A percentile compares a stretch with the other conserved stretches of the same genome.
phyloP scores from a whole-genome alignment of 2,888 invertebrate genomes.

The Dolichopus griseipennis region DNA sequence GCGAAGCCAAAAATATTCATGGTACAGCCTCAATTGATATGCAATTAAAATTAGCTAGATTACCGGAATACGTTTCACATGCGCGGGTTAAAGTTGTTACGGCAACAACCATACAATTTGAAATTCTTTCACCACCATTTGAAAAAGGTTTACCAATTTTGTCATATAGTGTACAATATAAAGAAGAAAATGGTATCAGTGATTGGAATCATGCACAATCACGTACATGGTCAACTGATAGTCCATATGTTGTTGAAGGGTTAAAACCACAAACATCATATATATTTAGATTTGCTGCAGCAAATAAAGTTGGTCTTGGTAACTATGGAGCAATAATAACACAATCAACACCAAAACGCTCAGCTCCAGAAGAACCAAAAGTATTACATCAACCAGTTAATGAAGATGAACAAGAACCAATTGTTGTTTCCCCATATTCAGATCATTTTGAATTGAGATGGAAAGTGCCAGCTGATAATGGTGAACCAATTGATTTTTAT shows the following conservation, averaged over 20 bases:
- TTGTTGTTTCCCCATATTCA: conserved; percentile 56
- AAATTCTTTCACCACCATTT: conserved; percentile 63
- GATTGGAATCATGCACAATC: conserved; percentile 62
- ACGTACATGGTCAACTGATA: conserved; percentile 71
- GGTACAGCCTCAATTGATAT: conserved; percentile 62
- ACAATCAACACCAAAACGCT: conserved; percentile 66
- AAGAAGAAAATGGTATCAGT: conserved; percentile 50
- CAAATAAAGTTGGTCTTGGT: conserved; percentile 74
- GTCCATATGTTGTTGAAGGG: conserved; percentile 71
- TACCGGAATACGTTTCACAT: conserved; percentile 57
- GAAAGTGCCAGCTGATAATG: conserved; percentile 81
- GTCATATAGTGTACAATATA: conserved; percentile 67
- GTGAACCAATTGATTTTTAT: conserved; percentile 78
- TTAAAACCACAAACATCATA: conserved; percentile 68
- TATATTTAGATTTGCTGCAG: conserved; percentile 73
- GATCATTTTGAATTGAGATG: conserved; percentile 75
- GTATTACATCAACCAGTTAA: conserved; percentile 47
- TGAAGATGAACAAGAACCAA: conserved; percentile 44
- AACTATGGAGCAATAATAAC: conserved; percentile 58
- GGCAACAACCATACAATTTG: conserved; percentile 76
- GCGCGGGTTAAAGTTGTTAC: conserved; percentile 61
- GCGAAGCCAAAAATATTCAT: conserved; percentile 67
- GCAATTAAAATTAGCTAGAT: conserved; percentile 62
- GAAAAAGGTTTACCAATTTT: conserved; percentile 67
- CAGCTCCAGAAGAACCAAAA: conserved; percentile 65